Base-by-base conservation (phyloP, 2,888 invertebrate genomes). In the Melanostoma mellinum region DNA sequence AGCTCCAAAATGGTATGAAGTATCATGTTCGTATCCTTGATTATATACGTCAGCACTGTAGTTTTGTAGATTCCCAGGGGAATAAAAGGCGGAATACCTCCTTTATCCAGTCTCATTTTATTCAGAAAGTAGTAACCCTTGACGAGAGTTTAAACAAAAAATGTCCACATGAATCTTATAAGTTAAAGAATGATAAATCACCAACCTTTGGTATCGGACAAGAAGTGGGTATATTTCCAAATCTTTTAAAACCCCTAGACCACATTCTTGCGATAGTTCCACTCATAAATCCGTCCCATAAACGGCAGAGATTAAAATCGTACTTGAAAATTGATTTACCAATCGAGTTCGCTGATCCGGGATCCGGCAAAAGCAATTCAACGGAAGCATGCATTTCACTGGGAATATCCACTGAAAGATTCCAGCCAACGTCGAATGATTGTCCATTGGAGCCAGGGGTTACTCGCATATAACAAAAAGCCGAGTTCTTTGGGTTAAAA, bases 101-200 rank as follows among this genome's bases (percentile, higher is more conserved):
- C 36, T 5, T 3, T 36, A 35, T 56, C 30, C 10, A 61, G 56
- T n/a, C 55, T 8, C 35, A 46, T 55, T 8, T 63, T 69, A 9
- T 63, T 74, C 48, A 80, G 30, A 60, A 61, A 63, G 40, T 74
- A 80, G 6, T 69, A 10, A 0, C 80, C 80, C 80, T 80, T 5
- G 0, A 40, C 20, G 20, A 20, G 20, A 20, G 20, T 20, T 20
- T 20, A 20, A 20, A 20, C 20, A 20, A 20, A 20, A 20, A 20
- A 20, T 20, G 20, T 20, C 20, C 20, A 1, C 1, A 20, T 20
- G 1, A 20, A 20, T 20, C 20, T 20, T 20, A 20, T 1, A 1
- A 20, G 0, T 20, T 20, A 1, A 1, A 20, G 1, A 20, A 1
- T 20, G 20, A 20, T 20, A 20, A 20, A 20, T 20, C 20, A 20